Percentiles rank a stretch among this genome's conserved stretches.
Evolutionary conservation across 2,113 vertebrate genomes (phyloP).

Genomic region (Anoura caudifer): DNA sequence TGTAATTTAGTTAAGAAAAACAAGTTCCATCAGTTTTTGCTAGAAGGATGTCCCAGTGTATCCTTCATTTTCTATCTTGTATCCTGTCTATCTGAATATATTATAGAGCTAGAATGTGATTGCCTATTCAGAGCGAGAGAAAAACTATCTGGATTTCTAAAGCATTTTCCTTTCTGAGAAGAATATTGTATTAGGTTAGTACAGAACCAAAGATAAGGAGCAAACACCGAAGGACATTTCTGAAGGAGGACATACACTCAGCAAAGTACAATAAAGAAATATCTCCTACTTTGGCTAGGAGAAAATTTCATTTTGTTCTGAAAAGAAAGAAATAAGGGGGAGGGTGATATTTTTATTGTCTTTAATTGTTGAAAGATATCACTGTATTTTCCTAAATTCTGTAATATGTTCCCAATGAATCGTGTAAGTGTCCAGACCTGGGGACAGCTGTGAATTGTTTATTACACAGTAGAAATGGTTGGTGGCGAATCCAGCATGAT

Average conservation of each 20-base stretch:
- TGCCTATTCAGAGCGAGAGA: conserved; percentile 55
- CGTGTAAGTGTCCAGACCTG: not conserved
- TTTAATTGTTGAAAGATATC: conserved; percentile 17
- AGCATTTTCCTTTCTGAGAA: conserved; percentile 52
- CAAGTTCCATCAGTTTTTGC: conserved; percentile 55
- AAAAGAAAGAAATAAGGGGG: not conserved
- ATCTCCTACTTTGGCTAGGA: not conserved
- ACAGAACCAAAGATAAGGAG: not conserved
- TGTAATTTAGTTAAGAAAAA: conserved; percentile 73
- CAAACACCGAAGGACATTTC: not conserved
- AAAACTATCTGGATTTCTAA: conserved; percentile 41
- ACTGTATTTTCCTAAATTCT: not conserved
- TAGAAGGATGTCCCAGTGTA: conserved; percentile 24
- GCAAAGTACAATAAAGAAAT: not conserved
- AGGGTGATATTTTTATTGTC: not conserved
- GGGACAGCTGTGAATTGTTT: not conserved
- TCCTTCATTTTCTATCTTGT: conserved; percentile 37
- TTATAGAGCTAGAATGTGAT: conserved; percentile 44
- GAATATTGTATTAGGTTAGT: conserved; percentile 46
- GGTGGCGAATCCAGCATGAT: not conserved
- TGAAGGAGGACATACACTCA: not conserved
- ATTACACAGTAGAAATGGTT: not conserved
- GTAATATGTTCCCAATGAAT: not conserved
- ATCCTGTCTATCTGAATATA: conserved; percentile 45
- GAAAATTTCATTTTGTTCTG: not conserved